Evolutionary conservation across 2,113 vertebrate species (phyloP).

Genomic region (Saccopteryx leptura): DNA sequence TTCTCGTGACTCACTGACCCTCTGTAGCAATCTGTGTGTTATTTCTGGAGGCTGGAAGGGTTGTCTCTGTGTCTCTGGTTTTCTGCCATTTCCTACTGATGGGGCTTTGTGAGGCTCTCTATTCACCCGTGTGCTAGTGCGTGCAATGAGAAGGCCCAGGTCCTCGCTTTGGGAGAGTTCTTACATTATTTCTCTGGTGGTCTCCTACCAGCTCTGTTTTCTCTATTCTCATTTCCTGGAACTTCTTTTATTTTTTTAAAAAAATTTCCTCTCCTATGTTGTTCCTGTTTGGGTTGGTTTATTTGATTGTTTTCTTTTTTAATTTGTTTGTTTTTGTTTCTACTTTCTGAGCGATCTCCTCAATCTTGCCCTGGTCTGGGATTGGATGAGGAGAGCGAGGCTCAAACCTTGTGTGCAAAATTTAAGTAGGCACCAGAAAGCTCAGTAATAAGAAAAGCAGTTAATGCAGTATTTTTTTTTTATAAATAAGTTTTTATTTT

Average conservation of each 20-base stretch:
- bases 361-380: neutral
- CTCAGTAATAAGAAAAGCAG: neutral
- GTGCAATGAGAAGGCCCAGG: neutral
- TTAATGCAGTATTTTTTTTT: neutral
- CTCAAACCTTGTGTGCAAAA: neutral
- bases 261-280: neutral
- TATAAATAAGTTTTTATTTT: too few species aligned
- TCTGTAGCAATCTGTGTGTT: neutral
- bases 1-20: neutral
- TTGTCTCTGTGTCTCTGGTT: neutral
- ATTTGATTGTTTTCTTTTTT: neutral
- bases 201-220: neutral
- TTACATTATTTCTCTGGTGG: neutral
- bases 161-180: neutral
- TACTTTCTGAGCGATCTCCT: slow-evolving; percentile 19
- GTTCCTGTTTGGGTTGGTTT: neutral
- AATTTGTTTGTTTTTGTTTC: neutral
- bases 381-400: neutral
- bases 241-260: slow-evolving; percentile 21
- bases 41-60: neutral
- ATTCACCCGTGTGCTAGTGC: neutral
- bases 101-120: neutral
- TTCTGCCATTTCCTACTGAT: neutral
- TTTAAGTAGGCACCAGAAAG: neutral
- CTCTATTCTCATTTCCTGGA: slow-evolving; percentile 25